Evolutionary conservation across 2,113 vertebrate species (phyloP).

Genomic region (Sialia sialis): DNA sequence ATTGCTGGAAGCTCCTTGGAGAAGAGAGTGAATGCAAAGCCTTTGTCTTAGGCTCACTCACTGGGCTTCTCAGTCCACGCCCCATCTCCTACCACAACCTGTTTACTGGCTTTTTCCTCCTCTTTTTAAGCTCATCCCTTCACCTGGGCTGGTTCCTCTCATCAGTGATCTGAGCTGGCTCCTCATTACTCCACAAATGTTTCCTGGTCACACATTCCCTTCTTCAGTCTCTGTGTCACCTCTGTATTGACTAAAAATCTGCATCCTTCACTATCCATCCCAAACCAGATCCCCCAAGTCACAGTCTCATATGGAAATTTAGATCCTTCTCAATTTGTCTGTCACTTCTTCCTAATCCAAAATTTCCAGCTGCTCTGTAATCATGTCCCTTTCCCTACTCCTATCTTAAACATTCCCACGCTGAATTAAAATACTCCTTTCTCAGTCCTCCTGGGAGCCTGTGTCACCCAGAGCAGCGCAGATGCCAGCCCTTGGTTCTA

Average conservation of each 20-base stretch:
- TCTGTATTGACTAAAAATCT: background rate
- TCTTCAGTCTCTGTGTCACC: background rate
- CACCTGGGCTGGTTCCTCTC: background rate
- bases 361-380: background rate
- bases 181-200: background rate
- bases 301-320: background rate
- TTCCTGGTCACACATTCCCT: background rate
- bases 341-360: background rate
- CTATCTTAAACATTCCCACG: background rate
- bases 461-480: background rate
- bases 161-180: background rate
- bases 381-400: background rate
- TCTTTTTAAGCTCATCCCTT: background rate
- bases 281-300: background rate
- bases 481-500: background rate
- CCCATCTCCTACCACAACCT: background rate
- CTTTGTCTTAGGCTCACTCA: background rate
- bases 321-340: background rate
- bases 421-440: background rate
- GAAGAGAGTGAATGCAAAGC: background rate
- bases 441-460: background rate
- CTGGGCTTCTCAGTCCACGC: background rate
- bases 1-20: background rate
- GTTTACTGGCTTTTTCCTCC: background rate
- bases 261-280: background rate